Evolutionary conservation across 2,888 invertebrate species (phyloP), one percentile per base, ranked within the genome.

Genomic region (Dicyrtomina minuta): DNA sequence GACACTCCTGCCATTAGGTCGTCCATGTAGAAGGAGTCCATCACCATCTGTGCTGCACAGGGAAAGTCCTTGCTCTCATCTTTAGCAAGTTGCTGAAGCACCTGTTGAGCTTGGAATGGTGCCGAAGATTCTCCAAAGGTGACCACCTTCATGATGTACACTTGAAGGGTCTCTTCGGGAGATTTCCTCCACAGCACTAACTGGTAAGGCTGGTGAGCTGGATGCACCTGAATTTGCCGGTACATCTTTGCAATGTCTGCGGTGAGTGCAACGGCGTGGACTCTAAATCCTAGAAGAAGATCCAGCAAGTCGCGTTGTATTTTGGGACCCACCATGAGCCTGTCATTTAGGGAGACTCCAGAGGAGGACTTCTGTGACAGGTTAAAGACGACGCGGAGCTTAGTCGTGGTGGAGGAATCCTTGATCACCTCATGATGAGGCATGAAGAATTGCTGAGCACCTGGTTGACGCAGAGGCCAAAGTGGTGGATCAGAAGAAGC

Each of bases 101-200:
- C 75, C 49, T 79, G 39, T 0, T 74, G 76, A 1, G 80, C 79
- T 20, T 80, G 58, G 73, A 72, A 81, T 6, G 80, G 76, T 2
- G 79, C 77, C 2, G 79, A 67, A 3, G 79, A 74, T 3, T 77
- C 79, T 0, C 81, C 80, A 49, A 81, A 81, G 1, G 80, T 81
- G 1, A 81, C 76, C 0, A 79, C 79, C 6, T 58, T 56, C 6
- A 80, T 71, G 5, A 68, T 55, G 22, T 75, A 74, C 0, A 70
- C 71, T 27, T 70, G 46, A 6, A 79, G 59, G 10, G 72, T 68
- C 13, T 79, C 68, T 4, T 60, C 26, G n/a, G 73, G 70, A 58
- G 72, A 24, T 8, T 71, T 59, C 27, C 80, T 64, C 82, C 81
- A 82, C 3, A 82, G 59, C 2, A 83, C 81, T n/a, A 79, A 61